phyloP scores from a whole-genome alignment of 2,797 vertebrate species.

The Lacerta viridis region DNA sequence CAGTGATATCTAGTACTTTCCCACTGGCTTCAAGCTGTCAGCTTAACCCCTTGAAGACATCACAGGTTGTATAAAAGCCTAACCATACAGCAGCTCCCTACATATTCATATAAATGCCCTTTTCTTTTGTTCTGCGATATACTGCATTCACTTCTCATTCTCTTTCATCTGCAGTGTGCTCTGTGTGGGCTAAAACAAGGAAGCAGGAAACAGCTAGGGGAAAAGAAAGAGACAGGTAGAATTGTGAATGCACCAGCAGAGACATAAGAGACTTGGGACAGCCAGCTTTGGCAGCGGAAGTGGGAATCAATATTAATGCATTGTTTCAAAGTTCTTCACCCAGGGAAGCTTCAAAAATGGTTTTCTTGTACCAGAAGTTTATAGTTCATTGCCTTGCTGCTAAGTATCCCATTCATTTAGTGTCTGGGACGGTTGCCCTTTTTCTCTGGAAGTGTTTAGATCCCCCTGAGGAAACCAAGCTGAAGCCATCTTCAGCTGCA shows the following conservation, averaged over 20 bases:
- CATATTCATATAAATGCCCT: not conserved
- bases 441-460: constrained; percentile 45
- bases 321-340: constrained; percentile 37
- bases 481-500: constrained; percentile 21
- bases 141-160: not conserved
- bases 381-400: constrained; percentile 18
- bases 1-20: not conserved
- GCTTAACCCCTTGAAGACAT: not conserved
- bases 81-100: not conserved
- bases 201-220: not conserved
- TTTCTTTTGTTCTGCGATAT: not conserved
- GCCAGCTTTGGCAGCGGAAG: not conserved
- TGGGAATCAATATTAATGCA: constrained; percentile 15
- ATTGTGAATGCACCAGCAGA: not conserved
- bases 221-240: not conserved
- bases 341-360: constrained; percentile 10
- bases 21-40: not conserved
- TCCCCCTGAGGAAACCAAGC: constrained; percentile 39
- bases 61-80: not conserved
- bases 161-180: not conserved
- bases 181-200: not conserved
- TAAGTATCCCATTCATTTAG: constrained; percentile 32
- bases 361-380: constrained; percentile 23
- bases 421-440: constrained; percentile 24
- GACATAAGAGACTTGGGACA: not conserved